phyloP scores from a whole-genome alignment of 2,113 vertebrate genomes.

The Rhea pennata region DNA sequence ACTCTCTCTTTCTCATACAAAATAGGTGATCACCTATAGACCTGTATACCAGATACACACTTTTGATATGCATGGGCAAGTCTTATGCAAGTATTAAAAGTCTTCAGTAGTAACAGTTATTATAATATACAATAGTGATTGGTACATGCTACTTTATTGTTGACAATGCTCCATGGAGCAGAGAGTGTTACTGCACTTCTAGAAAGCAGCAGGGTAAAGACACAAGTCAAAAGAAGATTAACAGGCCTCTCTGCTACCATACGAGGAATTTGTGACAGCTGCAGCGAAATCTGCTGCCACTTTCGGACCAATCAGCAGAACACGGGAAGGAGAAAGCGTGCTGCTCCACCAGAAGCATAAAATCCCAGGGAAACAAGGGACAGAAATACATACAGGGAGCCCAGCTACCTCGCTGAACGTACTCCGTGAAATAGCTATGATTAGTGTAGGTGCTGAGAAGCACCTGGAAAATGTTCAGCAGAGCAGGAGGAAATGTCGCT shows the following conservation, averaged over 20 bases:
- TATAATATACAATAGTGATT: rapidly evolving
- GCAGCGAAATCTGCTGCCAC: neutral
- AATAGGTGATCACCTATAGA: neutral
- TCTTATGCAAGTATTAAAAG: neutral
- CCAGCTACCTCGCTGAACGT: neutral
- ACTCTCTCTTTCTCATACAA: neutral
- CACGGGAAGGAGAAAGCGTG: rapidly evolving
- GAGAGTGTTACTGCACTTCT: neutral
- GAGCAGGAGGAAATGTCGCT: neutral
- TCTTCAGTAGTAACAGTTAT: neutral
- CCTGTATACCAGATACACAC: neutral
- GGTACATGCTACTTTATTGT: neutral
- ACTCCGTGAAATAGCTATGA: neutral
- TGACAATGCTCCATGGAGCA: neutral
- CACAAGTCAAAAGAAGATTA: neutral
- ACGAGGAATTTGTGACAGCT: neutral
- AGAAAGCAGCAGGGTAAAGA: neutral
- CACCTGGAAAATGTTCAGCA: neutral
- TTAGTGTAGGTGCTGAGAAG: neutral
- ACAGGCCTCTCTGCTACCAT: neutral
- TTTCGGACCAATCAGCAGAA: neutral
- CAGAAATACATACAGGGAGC: neutral
- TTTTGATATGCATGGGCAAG: neutral
- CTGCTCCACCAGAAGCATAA: neutral
- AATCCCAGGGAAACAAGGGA: neutral